These are phyloP conservation scores for Peromyscus polionotus DNA, from an alignment of 2,113 vertebrate genomes.

Conservation along the genomic window DNA sequence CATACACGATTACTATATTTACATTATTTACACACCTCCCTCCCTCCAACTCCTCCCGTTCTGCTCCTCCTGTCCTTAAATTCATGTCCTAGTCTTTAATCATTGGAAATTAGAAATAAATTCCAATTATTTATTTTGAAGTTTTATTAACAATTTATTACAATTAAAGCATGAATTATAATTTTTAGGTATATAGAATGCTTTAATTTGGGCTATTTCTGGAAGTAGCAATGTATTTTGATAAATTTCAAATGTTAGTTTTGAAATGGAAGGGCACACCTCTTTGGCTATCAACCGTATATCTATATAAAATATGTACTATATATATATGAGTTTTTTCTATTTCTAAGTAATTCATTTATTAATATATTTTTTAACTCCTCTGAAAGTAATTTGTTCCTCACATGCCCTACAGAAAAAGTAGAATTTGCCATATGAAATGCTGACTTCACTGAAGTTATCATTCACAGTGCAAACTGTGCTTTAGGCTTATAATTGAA, in stretches of 20 bases:
- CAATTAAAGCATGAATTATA: slow-evolving; percentile 18
- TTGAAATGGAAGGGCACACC: not conserved
- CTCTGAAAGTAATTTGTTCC: slow-evolving; percentile 12
- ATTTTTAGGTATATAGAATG: not conserved
- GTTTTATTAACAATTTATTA: slow-evolving; percentile 11
- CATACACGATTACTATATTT: not conserved
- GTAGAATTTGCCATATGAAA: not conserved
- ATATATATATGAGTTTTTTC: not conserved
- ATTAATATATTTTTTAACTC: not conserved
- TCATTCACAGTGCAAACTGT: not conserved
- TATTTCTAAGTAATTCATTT: not conserved
- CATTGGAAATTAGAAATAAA: slow-evolving; percentile 1
- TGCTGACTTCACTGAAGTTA: not conserved
- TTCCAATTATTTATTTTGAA: not conserved
- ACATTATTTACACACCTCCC: not conserved
- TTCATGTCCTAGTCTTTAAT: not conserved
- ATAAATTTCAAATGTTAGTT: not conserved
- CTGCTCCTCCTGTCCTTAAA: not conserved
- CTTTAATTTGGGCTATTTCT: slow-evolving; percentile 33
- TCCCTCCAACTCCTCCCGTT: not conserved
- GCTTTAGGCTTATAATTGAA: not conserved
- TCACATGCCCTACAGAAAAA: slow-evolving; percentile 19
- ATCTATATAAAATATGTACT: not conserved
- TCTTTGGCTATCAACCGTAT: not conserved
- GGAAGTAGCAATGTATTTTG: slow-evolving; percentile 36